These are phyloP conservation scores for Leptoteleia sp. DNA, from an alignment of 1,140 invertebrate species.

Conservation along the genomic window DNA sequence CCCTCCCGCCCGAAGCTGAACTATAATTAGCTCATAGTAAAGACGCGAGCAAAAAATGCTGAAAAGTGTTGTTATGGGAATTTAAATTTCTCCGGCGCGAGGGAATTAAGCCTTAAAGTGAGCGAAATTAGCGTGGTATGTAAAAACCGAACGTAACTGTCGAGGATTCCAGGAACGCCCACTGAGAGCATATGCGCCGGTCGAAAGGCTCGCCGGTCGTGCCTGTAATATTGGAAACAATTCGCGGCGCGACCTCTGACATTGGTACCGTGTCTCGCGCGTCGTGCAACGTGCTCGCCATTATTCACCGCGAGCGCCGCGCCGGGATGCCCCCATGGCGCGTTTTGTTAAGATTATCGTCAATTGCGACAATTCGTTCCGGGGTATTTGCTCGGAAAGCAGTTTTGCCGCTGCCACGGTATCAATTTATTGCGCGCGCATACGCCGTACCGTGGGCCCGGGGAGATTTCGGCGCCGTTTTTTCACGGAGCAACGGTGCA, in stretches of 20 bases:
- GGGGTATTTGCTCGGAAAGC: slow-evolving; percentile 47
- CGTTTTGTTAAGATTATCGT: slow-evolving; percentile 57
- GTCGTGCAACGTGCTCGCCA: slow-evolving; percentile 52
- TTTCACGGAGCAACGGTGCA: too few species aligned
- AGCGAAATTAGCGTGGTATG: slow-evolving; percentile 19
- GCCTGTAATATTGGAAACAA: slow-evolving; percentile 59
- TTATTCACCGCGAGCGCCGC: slow-evolving; percentile 47
- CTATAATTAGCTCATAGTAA: too few species aligned
- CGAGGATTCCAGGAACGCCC: slow-evolving; percentile 27
- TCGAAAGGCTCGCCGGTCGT: slow-evolving; percentile 39
- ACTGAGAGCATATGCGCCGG: slow-evolving; percentile 24
- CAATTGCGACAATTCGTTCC: slow-evolving; percentile 61
- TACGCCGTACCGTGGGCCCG: slow-evolving; percentile 36
- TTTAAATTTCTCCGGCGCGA: not conserved
- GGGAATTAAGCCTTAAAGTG: slow-evolving; percentile 4
- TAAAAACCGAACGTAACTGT: slow-evolving; percentile 46
- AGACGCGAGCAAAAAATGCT: not conserved
- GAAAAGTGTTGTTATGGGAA: not conserved
- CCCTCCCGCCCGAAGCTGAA: too few species aligned
- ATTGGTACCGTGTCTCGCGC: slow-evolving; percentile 59
- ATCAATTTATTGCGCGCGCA: slow-evolving; percentile 45
- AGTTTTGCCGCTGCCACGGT: slow-evolving; percentile 40
- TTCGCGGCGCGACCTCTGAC: slow-evolving; percentile 57
- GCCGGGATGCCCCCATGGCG: slow-evolving; percentile 34
- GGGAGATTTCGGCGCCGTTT: slow-evolving; percentile 22